Conservation (phyloP, 2,797 vertebrate species). For the Amniataba percoides region DNA sequence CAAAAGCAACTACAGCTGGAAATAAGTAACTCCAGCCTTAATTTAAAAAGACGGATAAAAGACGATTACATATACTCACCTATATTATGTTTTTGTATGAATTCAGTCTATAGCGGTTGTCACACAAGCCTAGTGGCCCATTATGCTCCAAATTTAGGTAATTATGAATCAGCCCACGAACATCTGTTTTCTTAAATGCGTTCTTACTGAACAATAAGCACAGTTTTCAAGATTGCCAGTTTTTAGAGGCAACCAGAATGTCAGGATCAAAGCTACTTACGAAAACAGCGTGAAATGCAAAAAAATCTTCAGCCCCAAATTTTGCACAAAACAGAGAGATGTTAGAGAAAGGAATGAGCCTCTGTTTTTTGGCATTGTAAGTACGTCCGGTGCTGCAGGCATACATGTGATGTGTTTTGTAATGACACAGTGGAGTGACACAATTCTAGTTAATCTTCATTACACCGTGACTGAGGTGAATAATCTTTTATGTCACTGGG, state of each 20-base stretch:
- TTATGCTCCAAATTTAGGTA: neutral
- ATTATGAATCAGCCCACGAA: neutral
- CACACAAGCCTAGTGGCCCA: neutral
- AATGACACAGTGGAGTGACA: neutral
- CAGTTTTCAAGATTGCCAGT: neutral
- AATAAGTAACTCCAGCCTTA: neutral
- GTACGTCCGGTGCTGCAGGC: neutral
- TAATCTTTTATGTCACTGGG: slow-evolving; percentile 20
- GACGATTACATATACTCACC: neutral
- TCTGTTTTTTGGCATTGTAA: neutral
- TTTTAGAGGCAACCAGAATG: neutral
- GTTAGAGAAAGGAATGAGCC: neutral
- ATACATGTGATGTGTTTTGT: neutral
- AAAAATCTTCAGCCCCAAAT: neutral
- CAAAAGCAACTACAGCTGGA: neutral
- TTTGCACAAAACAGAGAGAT: neutral
- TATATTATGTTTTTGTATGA: neutral
- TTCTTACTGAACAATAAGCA: neutral
- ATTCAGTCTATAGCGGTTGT: neutral
- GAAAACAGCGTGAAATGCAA: neutral
- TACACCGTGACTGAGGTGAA: slow-evolving; percentile 47
- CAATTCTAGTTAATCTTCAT: slow-evolving; percentile 9
- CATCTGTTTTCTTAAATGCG: neutral
- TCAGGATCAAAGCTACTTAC: neutral
- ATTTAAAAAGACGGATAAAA: slow-evolving; percentile 8